These are phyloP conservation scores for Mellilla xanthometata DNA, from an alignment of 2,888 invertebrate genomes.

Conservation along the genomic window DNA sequence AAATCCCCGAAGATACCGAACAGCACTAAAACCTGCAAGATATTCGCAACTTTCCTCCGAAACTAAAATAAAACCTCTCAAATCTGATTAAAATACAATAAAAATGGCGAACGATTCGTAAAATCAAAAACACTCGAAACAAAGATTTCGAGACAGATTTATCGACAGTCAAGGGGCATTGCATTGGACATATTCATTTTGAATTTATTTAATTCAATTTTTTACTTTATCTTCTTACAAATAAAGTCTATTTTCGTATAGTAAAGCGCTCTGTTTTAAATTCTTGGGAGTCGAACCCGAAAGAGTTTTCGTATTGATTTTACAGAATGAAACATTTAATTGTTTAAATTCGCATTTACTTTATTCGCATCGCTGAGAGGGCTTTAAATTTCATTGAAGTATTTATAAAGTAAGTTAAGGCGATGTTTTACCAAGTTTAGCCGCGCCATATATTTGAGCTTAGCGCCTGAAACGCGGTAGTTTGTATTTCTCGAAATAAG, in stretches of 20 bases:
- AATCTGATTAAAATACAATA: slow-evolving; percentile 11
- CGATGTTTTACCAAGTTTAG: no score
- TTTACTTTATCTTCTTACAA: not conserved
- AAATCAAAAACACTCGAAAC: slow-evolving; percentile 5
- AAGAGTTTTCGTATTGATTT: slow-evolving; percentile 7
- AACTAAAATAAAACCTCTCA: not conserved
- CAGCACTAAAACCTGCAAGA: no score
- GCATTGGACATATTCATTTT: not conserved
- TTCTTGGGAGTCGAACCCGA: slow-evolving; percentile 1
- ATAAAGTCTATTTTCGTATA: not conserved
- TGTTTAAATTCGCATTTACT: not conserved
- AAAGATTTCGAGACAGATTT: slow-evolving; percentile 4
- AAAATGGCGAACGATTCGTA: slow-evolving; percentile 1
- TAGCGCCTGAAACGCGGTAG: no score
- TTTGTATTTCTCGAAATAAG: no score
- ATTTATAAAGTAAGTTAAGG: no score
- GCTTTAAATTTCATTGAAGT: not conserved
- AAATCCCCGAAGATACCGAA: no score
- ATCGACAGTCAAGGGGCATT: slow-evolving; percentile 8
- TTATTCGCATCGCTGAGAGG: not conserved
- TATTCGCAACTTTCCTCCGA: not conserved
- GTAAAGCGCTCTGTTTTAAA: not conserved
- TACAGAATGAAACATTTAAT: slow-evolving; percentile 8
- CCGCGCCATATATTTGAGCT: no score
- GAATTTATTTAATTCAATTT: not conserved